Evolutionary conservation across 2,113 vertebrate species (phyloP).

Genomic region (Rhinolophus ferrumequinum): DNA sequence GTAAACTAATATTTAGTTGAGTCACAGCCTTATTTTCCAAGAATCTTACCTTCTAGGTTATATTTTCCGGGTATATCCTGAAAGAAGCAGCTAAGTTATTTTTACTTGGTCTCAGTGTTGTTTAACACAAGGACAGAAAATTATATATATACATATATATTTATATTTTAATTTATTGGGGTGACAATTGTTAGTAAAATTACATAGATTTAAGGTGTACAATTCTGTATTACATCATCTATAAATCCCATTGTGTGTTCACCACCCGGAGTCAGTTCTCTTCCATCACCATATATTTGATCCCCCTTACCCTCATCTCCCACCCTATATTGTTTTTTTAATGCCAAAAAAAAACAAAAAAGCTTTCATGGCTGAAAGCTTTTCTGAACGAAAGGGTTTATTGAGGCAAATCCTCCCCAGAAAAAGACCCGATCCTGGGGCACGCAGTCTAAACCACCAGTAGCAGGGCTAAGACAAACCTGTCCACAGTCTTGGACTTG

Average conservation of each 20-base stretch:
- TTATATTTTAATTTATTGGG: too few relatives aligned
- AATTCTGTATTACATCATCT: too few relatives aligned
- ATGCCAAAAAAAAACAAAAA: not conserved
- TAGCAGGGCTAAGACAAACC: not conserved
- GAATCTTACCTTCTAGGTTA: not conserved
- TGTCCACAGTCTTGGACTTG: not conserved
- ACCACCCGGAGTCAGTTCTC: too few relatives aligned
- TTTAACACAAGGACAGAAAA: constrained; percentile 4
- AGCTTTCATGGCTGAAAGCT: not conserved
- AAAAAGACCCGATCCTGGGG: not conserved
- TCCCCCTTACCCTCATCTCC: too few relatives aligned
- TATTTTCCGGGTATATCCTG: not conserved
- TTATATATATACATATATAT: too few relatives aligned
- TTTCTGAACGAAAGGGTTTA: not conserved
- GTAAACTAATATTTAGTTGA: not conserved
- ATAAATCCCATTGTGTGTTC: too few relatives aligned
- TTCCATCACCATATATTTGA: too few relatives aligned
- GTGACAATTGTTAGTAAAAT: too few relatives aligned
- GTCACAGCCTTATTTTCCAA: not conserved
- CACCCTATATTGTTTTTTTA: not conserved
- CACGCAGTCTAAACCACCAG: not conserved
- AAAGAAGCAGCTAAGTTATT: not conserved
- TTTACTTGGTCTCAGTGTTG: constrained; percentile 18
- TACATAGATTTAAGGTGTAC: too few relatives aligned
- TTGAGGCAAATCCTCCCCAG: not conserved